A percentile compares a stretch with the other conserved stretches of the same genome.
phyloP scores from a whole-genome alignment of 2,113 vertebrate species.

The Carettochelys insculpta region DNA sequence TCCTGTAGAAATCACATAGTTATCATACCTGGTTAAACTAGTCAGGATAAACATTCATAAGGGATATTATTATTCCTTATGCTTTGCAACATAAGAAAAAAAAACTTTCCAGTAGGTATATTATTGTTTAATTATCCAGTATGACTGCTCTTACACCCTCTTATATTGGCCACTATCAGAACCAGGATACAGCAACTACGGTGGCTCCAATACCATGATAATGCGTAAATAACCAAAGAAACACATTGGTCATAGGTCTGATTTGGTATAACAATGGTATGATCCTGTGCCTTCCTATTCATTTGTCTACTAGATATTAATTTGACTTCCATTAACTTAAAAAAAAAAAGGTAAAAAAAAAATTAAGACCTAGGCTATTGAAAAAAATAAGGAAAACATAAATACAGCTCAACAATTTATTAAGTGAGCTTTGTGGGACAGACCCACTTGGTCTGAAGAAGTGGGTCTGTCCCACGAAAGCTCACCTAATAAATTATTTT shows the following conservation, averaged over 20 bases:
- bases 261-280: not conserved
- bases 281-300: not conserved
- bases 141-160: not conserved
- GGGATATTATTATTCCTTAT: not conserved
- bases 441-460: too few relatives aligned
- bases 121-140: not conserved
- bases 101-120: not conserved
- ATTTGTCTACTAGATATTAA: not conserved
- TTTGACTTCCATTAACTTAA: not conserved
- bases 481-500: too few relatives aligned
- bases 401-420: too few relatives aligned
- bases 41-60: not conserved
- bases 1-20: not conserved
- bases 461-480: too few relatives aligned
- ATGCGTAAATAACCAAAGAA: not conserved
- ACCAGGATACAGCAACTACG: not conserved
- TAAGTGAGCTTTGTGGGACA: too few relatives aligned
- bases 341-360: not conserved
- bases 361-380: not conserved
- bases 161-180: not conserved
- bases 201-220: not conserved
- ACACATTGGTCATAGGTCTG: not conserved
- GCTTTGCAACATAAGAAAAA: not conserved
- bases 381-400: not conserved
- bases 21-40: not conserved